phyloP scores from a whole-genome alignment of 2,888 invertebrate species.

The Odontothrips loti region DNA sequence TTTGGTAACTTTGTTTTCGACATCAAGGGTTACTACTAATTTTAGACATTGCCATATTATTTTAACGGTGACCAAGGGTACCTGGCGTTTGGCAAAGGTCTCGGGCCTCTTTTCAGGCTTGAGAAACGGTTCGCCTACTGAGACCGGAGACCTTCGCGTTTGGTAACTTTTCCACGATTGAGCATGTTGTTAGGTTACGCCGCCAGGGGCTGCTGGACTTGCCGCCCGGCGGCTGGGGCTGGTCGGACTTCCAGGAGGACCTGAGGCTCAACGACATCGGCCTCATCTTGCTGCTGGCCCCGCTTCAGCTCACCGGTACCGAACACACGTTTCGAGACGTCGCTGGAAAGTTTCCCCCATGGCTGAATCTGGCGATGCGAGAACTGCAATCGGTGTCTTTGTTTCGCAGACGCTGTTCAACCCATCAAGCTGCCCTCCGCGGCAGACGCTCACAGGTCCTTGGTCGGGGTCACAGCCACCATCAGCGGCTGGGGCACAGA shows the following conservation, averaged over 20 bases:
- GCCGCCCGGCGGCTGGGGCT: too few relatives aligned
- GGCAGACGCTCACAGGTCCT: not conserved
- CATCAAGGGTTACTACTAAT: not conserved
- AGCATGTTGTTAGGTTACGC: not conserved
- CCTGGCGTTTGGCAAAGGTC: slow-evolving; percentile 9
- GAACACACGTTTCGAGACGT: too few relatives aligned
- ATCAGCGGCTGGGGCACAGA: not conserved
- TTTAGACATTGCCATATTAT: not conserved
- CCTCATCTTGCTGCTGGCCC: not conserved
- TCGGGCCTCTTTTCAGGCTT: not conserved
- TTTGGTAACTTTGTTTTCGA: slow-evolving; percentile 11
- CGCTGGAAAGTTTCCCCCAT: too few relatives aligned
- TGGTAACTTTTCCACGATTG: not conserved
- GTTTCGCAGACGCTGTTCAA: not conserved
- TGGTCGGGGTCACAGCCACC: not conserved
- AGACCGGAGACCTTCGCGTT: not conserved
- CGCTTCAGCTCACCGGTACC: not conserved
- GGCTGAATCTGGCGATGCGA: too few relatives aligned
- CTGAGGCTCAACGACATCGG: not conserved
- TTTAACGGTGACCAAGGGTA: not conserved
- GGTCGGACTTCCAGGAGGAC: not conserved
- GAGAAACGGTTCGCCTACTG: not conserved
- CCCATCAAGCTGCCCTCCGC: not conserved
- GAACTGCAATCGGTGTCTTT: too few relatives aligned
- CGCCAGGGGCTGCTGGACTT: slow-evolving; percentile 7